Conservation (phyloP, 2,797 vertebrate genomes). For the Phaenicophaeus curvirostris region DNA sequence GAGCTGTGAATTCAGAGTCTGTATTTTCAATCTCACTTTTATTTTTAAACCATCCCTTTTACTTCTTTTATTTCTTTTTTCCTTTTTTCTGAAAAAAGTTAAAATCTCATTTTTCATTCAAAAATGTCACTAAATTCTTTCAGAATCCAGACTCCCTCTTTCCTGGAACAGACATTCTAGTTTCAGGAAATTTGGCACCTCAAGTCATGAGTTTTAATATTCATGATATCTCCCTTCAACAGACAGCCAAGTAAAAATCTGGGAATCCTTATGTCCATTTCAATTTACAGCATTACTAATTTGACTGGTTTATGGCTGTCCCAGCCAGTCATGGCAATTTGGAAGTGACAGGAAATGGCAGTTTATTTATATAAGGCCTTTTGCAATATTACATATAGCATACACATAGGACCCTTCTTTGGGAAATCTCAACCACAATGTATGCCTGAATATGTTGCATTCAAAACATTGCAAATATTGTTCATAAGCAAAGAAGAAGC, state of each 20-base stretch:
- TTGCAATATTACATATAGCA: not conserved
- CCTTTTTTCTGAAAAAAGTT: not conserved
- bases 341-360: not conserved
- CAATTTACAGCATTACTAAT: not conserved
- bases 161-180: not conserved
- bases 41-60: conserved; percentile 20
- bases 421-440: not conserved
- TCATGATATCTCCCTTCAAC: not conserved
- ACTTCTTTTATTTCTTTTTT: not conserved
- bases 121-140: not conserved
- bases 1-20: conserved; percentile 9
- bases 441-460: not conserved
- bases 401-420: not conserved
- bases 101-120: not conserved
- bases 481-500: not conserved
- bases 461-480: not conserved
- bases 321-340: not conserved
- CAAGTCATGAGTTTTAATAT: not conserved
- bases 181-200: not conserved
- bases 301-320: not conserved
- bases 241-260: not conserved
- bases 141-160: not conserved
- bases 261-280: not conserved
- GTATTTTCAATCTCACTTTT: not conserved
- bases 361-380: not conserved